phyloP scores from a whole-genome alignment of 2,888 invertebrate genomes.

The Sesamia inferens region DNA sequence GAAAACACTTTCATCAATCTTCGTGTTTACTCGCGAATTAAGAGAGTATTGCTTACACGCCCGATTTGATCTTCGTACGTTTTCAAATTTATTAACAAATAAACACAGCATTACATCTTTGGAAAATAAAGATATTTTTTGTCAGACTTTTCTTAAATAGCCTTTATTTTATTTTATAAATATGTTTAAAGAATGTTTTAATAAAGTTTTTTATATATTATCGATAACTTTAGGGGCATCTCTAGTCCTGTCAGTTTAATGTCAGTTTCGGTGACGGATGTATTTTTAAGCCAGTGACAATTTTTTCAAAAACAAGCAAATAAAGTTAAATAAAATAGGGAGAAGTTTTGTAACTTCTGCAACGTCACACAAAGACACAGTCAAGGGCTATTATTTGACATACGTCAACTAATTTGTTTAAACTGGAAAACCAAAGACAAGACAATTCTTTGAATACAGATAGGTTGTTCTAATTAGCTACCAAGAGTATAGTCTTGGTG shows the following conservation, averaged over 20 bases:
- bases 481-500: background rate
- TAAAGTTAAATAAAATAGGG: conserved; percentile 5
- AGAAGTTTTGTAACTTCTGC: background rate
- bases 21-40: conserved; percentile 50
- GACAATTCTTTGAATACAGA: background rate
- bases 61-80: conserved; percentile 44
- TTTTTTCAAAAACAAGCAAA: background rate
- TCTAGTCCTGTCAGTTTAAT: conserved; percentile 10
- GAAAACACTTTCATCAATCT: conserved; percentile 55
- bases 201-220: background rate
- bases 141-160: background rate
- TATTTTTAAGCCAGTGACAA: background rate
- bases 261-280: background rate
- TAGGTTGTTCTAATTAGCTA: background rate
- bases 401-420: conserved; percentile 1
- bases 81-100: conserved; percentile 28
- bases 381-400: no score
- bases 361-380: background rate
- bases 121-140: background rate
- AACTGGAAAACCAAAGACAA: background rate
- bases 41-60: conserved; percentile 45
- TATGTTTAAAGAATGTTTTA: background rate
- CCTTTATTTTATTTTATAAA: background rate
- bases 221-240: conserved; percentile 19
- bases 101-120: conserved; percentile 1